Conservation (phyloP, 2,888 invertebrate species). For the Sesia bembeciformis region DNA sequence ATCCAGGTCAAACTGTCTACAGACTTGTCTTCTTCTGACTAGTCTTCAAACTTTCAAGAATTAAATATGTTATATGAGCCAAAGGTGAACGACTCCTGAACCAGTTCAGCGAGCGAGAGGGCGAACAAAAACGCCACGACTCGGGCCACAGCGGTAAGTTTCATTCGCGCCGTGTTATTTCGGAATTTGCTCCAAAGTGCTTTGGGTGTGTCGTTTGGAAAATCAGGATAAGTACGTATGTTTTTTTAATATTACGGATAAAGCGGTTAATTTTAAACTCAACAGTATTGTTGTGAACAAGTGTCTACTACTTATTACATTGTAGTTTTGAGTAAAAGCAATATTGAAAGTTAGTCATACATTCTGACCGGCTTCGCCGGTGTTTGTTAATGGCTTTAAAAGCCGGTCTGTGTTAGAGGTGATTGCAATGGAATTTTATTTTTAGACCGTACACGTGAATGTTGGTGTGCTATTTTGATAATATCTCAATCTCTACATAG, state of each 20-base stretch:
- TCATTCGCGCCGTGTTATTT: conserved; percentile 44
- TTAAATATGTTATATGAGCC: background rate
- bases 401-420: conserved; percentile 29
- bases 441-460: conserved; percentile 27
- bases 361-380: conserved; percentile 7
- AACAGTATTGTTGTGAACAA: background rate
- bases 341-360: background rate
- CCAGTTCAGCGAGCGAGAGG: conserved; percentile 41
- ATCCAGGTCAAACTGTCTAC: no score
- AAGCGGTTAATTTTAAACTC: background rate
- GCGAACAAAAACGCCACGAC: conserved; percentile 49
- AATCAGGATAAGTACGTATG: conserved; percentile 48
- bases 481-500: no score
- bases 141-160: conserved; percentile 41
- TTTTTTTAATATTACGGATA: conserved; percentile 3
- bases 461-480: background rate
- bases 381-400: conserved; percentile 31
- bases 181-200: conserved; percentile 43
- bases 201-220: conserved; percentile 53
- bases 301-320: background rate
- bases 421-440: conserved; percentile 38
- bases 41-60: no score
- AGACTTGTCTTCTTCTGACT: no score
- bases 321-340: no score
- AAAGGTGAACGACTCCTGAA: conserved; percentile 33